These are phyloP conservation scores for Hippocampus abdominalis DNA, from an alignment of 2,113 vertebrate species.

Conservation along the genomic window DNA sequence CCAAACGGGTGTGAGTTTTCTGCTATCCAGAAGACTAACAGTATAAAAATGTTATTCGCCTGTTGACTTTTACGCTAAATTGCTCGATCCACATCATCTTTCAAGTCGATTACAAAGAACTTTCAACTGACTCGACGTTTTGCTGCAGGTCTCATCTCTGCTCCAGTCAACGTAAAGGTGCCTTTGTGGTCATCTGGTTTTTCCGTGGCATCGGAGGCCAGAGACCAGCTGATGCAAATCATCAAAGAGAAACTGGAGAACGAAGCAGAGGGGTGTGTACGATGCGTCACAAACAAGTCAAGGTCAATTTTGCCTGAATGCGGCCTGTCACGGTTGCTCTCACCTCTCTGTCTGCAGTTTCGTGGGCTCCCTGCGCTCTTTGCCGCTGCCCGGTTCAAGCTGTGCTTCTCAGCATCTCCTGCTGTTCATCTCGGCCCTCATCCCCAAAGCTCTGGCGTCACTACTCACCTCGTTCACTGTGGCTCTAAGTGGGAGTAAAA, in stretches of 20 bases:
- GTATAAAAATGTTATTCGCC: neutral
- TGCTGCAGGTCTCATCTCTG: conserved; percentile 64
- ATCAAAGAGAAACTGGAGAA: conserved; percentile 64
- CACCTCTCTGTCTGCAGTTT: conserved; percentile 42
- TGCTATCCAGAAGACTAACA: neutral
- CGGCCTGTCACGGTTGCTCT: neutral
- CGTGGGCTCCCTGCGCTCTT: conserved; percentile 46
- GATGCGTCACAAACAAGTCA: neutral
- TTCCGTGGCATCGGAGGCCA: conserved; percentile 59
- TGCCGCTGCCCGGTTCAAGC: conserved; percentile 55
- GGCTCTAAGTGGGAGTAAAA: conserved; percentile 48
- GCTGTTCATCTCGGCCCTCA: conserved; percentile 69
- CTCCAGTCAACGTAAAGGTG: conserved; percentile 60
- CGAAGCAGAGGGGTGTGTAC: conserved; percentile 53
- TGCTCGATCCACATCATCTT: conserved; percentile 25
- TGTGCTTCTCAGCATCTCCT: conserved; percentile 64
- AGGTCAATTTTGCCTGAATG: neutral
- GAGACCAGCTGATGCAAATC: conserved; percentile 62
- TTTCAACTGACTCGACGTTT: neutral
- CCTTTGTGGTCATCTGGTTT: conserved; percentile 67
- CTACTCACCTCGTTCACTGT: conserved; percentile 68
- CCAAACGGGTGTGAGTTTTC: no score
- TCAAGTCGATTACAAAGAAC: neutral
- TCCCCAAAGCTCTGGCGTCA: conserved; percentile 68
- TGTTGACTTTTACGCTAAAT: neutral